These are phyloP conservation scores for Rhinopithecus roxellana DNA, from an alignment of 2,113 vertebrate species.

Conservation along the genomic window DNA sequence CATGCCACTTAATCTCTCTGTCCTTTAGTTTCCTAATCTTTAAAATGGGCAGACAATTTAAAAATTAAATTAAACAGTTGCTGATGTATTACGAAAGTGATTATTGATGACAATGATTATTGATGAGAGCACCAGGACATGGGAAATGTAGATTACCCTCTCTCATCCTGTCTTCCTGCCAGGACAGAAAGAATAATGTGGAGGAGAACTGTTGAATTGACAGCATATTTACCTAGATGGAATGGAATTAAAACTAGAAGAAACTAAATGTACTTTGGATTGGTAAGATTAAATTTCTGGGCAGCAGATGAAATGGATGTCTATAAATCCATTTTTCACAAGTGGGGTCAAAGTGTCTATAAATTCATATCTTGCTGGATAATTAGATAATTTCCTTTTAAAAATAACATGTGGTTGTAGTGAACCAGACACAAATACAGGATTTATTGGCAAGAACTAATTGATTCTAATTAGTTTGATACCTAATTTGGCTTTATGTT, in stretches of 20 bases:
- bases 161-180: not conserved
- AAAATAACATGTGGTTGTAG: conserved; percentile 41
- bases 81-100: not conserved
- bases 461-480: conserved; percentile 69
- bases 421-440: conserved; percentile 34
- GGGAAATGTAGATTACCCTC: not conserved
- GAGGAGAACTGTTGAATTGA: not conserved
- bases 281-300: conserved; percentile 45
- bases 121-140: not conserved
- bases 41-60: not conserved
- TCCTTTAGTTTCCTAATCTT: conserved; percentile 27
- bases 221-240: not conserved
- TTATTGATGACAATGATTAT: not conserved
- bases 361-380: conserved; percentile 50
- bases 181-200: not conserved
- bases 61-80: not conserved
- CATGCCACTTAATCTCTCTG: not conserved
- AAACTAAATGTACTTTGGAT: conserved; percentile 9
- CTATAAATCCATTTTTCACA: conserved; percentile 52
- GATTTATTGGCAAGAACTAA: conserved; percentile 54
- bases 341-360: conserved; percentile 50
- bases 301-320: conserved; percentile 23
- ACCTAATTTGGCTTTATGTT: conserved; percentile 67
- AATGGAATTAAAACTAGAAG: conserved; percentile 33
- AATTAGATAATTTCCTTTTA: conserved; percentile 55